Percentiles rank a stretch among this genome's conserved stretches.
These are phyloP conservation scores for Cataglyphis hispanica DNA, from an alignment of 1,140 invertebrate genomes.

Conservation along the genomic window DNA sequence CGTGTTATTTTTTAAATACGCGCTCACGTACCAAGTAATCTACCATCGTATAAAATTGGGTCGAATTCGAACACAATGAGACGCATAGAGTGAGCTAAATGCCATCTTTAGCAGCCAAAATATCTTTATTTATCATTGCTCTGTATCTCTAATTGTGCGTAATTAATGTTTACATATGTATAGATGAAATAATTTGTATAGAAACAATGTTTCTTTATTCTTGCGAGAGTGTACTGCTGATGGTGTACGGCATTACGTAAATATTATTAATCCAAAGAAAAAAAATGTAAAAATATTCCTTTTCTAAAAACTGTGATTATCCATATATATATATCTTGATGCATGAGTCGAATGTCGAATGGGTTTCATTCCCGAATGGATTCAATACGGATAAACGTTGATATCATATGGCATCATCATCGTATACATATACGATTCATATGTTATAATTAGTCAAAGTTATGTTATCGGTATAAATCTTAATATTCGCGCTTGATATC, in stretches of 20 bases:
- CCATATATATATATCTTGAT: too few relatives aligned
- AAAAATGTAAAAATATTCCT: constrained; percentile 29
- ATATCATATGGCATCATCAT: too few relatives aligned
- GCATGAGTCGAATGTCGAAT: too few relatives aligned
- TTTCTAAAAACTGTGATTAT: constrained; percentile 6
- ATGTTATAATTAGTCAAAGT: too few relatives aligned
- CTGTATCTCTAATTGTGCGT: not conserved
- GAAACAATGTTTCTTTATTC: not conserved
- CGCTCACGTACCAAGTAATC: constrained; percentile 44
- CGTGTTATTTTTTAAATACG: constrained; percentile 20
- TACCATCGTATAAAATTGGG: constrained; percentile 32
- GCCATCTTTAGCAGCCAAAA: not conserved
- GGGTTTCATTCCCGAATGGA: too few relatives aligned
- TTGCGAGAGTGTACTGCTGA: constrained; percentile 1
- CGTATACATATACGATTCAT: too few relatives aligned
- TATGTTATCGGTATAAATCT: too few relatives aligned
- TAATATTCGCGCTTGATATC: too few relatives aligned
- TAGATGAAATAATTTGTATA: constrained; percentile 1
- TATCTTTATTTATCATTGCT: not conserved
- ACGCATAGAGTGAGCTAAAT: not conserved
- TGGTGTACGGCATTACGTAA: not conserved
- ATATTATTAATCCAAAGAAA: not conserved
- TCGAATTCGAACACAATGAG: constrained; percentile 20
- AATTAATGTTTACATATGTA: constrained; percentile 1
- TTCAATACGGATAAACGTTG: too few relatives aligned